phyloP scores from a whole-genome alignment of 2,888 invertebrate species.

The Leucozona laternaria region DNA sequence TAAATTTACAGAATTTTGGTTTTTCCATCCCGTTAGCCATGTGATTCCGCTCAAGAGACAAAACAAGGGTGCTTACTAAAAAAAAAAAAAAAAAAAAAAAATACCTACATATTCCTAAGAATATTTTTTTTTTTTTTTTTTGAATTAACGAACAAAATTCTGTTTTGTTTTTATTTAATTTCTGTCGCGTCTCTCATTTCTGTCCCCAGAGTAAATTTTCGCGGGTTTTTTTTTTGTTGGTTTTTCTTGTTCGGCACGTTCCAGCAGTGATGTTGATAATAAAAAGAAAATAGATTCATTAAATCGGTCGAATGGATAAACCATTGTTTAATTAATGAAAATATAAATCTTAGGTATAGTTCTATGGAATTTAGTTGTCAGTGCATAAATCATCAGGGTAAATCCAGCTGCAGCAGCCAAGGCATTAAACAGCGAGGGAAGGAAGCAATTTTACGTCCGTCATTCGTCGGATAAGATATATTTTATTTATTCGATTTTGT shows the following conservation, averaged over 20 bases:
- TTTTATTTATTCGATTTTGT: conserved; percentile 33
- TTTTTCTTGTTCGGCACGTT: not conserved
- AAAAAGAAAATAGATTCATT: conserved; percentile 32
- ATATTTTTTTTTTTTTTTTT: not conserved
- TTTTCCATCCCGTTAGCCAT: conserved; percentile 9
- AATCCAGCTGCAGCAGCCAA: not conserved
- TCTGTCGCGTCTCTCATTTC: conserved; percentile 31
- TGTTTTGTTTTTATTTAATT: not conserved
- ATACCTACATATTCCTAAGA: not conserved
- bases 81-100: not conserved
- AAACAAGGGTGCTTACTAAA: not conserved
- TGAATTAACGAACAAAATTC: conserved; percentile 10
- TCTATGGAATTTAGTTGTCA: conserved; percentile 36
- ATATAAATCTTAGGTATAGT: conserved; percentile 18
- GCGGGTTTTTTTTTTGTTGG: not conserved
- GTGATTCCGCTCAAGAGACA: conserved; percentile 2
- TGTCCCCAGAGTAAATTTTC: not conserved
- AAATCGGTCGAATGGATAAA: conserved; percentile 31
- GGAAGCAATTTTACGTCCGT: conserved; percentile 18
- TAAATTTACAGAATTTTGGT: conserved; percentile 1
- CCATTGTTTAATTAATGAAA: conserved; percentile 29
- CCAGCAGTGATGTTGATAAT: conserved; percentile 7
- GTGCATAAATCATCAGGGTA: conserved; percentile 25
- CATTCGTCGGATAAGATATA: conserved; percentile 18
- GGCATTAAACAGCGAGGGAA: not conserved